Evolutionary conservation across 2,888 invertebrate species (phyloP).

Genomic region (Resseliella maxima): DNA sequence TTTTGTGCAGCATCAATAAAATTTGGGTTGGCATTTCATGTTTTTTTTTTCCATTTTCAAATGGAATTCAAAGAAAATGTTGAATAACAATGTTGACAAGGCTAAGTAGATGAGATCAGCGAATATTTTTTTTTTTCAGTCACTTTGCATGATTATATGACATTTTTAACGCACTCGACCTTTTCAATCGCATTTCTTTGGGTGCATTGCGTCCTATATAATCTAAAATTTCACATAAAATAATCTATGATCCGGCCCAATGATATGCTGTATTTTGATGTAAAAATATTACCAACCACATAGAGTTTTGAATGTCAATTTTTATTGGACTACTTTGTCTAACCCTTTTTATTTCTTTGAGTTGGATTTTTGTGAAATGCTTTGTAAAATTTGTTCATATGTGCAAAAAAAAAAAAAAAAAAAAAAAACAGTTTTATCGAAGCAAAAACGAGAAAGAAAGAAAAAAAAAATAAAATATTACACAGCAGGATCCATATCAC

Average conservation of each 20-base stretch:
- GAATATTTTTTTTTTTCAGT: neutral
- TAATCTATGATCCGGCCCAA: neutral
- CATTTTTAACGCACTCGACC: neutral
- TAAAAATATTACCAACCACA: neutral
- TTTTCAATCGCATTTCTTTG: neutral
- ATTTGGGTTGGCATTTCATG: too few relatives aligned
- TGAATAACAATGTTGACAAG: neutral
- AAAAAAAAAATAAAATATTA: too few relatives aligned
- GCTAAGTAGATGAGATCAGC: neutral
- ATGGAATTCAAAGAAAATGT: neutral
- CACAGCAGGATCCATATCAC: too few relatives aligned
- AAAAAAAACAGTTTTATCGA: too few relatives aligned
- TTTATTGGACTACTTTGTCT: constrained; percentile 32
- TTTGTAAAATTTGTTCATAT: neutral
- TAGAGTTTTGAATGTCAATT: constrained; percentile 16
- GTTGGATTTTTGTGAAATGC: neutral
- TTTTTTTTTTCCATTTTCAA: neutral
- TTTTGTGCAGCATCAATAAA: too few relatives aligned
- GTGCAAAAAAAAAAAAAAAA: too few relatives aligned
- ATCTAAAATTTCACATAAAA: too few relatives aligned
- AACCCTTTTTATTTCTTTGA: constrained; percentile 2
- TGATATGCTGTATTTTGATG: neutral
- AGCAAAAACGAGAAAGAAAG: too few relatives aligned
- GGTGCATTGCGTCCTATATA: neutral
- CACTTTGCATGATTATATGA: constrained; percentile 25